Conservation (phyloP, 2,888 invertebrate genomes). For the Orchesellides sinensis region DNA sequence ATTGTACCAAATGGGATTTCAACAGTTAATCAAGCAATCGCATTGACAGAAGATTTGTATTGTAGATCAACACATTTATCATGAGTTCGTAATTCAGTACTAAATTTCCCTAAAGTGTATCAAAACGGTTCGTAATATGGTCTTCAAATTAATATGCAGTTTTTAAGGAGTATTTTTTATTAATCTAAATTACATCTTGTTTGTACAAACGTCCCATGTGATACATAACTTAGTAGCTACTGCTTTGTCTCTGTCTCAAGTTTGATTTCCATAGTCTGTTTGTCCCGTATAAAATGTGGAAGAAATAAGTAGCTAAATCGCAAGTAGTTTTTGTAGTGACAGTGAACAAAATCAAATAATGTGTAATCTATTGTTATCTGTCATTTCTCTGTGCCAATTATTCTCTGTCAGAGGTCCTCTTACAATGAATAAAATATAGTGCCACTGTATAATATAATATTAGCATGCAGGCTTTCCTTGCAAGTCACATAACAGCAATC, state of each 20-base stretch:
- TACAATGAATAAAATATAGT: conserved; percentile 41
- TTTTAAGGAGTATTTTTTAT: neutral
- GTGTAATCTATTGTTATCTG: conserved; percentile 63
- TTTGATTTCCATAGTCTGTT: neutral
- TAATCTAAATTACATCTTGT: too few relatives aligned
- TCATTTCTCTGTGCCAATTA: conserved; percentile 62
- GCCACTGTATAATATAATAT: conserved; percentile 5
- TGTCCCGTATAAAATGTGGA: neutral
- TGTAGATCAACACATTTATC: neutral
- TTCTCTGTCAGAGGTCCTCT: conserved; percentile 50
- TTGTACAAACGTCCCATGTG: too few relatives aligned
- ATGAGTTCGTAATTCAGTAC: neutral
- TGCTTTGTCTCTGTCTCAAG: conserved; percentile 1
- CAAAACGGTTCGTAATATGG: neutral
- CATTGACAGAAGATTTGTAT: neutral
- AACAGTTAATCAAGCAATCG: neutral
- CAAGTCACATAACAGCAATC: conserved; percentile 29
- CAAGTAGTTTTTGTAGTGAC: conserved; percentile 22
- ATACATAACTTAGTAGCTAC: too few relatives aligned
- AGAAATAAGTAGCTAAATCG: conserved; percentile 1
- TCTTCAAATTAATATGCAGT: neutral
- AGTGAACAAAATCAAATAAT: conserved; percentile 49
- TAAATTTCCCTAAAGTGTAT: neutral
- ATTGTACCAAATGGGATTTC: conserved; percentile 3
- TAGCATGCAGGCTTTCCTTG: neutral